Evolutionary conservation across 1,140 invertebrate genomes (phyloP).

Genomic region (Triops cancriformis): DNA sequence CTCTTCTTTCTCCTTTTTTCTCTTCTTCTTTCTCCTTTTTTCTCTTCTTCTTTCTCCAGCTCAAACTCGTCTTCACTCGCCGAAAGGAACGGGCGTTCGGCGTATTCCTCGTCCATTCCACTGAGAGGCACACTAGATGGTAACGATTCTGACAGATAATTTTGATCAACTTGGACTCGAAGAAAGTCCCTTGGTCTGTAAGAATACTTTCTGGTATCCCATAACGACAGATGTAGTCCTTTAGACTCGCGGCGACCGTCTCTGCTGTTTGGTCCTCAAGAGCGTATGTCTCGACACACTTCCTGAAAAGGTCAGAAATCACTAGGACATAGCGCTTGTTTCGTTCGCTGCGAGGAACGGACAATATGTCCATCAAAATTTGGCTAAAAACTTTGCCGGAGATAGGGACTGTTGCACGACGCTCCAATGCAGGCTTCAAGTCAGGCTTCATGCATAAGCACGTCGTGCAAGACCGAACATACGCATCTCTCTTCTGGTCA

Average conservation of each 20-base stretch:
- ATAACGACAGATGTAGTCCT: conserved; percentile 16
- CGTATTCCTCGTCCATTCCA: neutral
- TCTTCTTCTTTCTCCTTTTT: too few relatives aligned
- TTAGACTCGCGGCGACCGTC: neutral
- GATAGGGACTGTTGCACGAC: neutral
- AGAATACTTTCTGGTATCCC: conserved; percentile 33
- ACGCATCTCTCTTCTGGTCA: neutral
- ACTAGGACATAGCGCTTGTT: conserved; percentile 17
- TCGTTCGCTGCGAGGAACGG: neutral
- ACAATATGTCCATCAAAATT: neutral
- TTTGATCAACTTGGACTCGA: conserved; percentile 23
- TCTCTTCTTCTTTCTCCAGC: neutral
- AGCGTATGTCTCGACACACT: neutral
- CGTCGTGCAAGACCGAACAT: neutral
- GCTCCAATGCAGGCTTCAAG: neutral
- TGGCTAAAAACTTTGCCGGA: neutral
- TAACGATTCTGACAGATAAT: conserved; percentile 25
- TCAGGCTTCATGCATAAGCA: neutral
- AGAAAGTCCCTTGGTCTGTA: conserved; percentile 31
- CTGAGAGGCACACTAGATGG: too few relatives aligned
- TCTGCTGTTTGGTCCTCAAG: conserved; percentile 13
- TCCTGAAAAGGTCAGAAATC: neutral
- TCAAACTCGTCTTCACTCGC: neutral
- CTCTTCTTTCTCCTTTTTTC: too few relatives aligned
- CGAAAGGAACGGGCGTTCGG: neutral